Evolutionary conservation across 2,113 vertebrate species (phyloP).

Genomic region (Megaceryle maxima): DNA sequence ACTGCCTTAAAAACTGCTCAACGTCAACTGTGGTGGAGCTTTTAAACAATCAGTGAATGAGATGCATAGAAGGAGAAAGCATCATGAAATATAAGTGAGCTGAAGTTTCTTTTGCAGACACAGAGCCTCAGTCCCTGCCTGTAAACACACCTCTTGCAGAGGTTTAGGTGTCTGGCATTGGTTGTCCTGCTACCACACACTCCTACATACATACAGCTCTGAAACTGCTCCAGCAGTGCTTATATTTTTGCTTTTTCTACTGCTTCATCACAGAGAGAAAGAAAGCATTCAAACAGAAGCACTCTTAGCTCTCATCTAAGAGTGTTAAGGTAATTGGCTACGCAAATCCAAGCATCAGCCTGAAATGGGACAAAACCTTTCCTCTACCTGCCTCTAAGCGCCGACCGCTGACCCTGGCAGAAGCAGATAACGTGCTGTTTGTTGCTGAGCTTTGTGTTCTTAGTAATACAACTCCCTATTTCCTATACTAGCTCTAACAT

Average conservation of each 20-base stretch:
- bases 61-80: not conserved
- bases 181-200: not conserved
- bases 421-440: not conserved
- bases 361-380: not conserved
- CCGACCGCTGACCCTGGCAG: not conserved
- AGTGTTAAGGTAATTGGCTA: not conserved
- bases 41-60: not conserved
- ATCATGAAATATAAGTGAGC: not conserved
- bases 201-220: fast-evolving
- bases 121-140: not conserved
- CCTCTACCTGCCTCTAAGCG: not conserved
- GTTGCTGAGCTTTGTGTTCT: not conserved
- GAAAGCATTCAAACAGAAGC: not conserved
- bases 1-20: not conserved
- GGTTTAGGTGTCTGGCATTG: not conserved
- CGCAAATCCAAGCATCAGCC: not conserved
- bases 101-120: not conserved
- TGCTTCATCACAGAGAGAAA: not conserved
- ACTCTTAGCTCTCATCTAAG: not conserved
- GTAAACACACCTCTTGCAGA: not conserved
- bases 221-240: not conserved
- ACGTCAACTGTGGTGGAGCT: not conserved
- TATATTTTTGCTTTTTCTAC: not conserved
- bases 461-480: not conserved
- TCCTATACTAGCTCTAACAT: not conserved